phyloP scores from a whole-genome alignment of 2,113 vertebrate genomes.

The Pithys albifrons region DNA sequence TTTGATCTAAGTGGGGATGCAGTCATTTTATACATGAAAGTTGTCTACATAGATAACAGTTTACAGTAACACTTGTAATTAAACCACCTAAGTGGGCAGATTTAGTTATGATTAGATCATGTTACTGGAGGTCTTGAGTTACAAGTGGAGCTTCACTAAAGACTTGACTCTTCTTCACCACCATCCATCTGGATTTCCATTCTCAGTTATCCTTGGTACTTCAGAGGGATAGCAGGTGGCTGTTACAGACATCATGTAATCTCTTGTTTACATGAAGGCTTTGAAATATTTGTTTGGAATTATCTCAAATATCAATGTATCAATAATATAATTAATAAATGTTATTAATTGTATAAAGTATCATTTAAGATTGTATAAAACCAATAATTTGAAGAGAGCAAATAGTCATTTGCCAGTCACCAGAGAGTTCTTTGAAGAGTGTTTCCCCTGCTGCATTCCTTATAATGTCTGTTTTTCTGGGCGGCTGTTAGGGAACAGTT shows the following conservation, averaged over 20 bases:
- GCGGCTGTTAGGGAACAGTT: neutral
- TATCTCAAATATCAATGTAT: neutral
- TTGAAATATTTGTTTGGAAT: neutral
- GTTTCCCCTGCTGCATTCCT: neutral
- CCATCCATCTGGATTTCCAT: neutral
- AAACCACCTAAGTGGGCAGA: neutral
- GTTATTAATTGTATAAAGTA: neutral
- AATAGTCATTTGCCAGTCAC: neutral
- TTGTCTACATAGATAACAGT: neutral
- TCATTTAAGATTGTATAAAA: neutral
- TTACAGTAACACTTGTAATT: neutral
- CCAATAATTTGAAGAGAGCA: neutral
- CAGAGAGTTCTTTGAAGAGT: neutral
- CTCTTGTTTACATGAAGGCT: neutral
- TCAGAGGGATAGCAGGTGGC: neutral
- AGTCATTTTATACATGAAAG: neutral
- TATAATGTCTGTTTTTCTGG: neutral
- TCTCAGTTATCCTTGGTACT: neutral
- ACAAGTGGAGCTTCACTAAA: neutral
- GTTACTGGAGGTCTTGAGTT: neutral
- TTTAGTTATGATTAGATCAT: neutral
- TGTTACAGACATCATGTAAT: neutral
- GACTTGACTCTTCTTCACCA: neutral
- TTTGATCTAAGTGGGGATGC: neutral
- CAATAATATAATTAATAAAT: too few relatives aligned